These are phyloP conservation scores for human DNA, from an alignment of 2,113 vertebrate genomes.

Conservation along the genomic window GRCh38 chr2:168007001-168007500, in stretches of 20 bases:
- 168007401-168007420: background rate
- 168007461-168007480: background rate
- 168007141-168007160: background rate
- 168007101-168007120: background rate
- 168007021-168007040: background rate
- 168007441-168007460: background rate
- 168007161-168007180: background rate
- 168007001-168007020: background rate
- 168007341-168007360: background rate
- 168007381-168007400: background rate
- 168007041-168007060: background rate
- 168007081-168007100: constrained; percentile 29
- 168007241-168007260: constrained; percentile 34
- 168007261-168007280: background rate
- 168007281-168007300: constrained; percentile 4
- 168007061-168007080: constrained; percentile 45
- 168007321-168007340: background rate
- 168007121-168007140: constrained; percentile 56
- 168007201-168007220: background rate
- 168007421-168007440: background rate
- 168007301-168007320: background rate
- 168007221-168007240: background rate
- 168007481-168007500: background rate
- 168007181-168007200: background rate
- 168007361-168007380: background rate